Conservation (phyloP, 2,797 vertebrate genomes). For the Anguilla pacifica region DNA sequence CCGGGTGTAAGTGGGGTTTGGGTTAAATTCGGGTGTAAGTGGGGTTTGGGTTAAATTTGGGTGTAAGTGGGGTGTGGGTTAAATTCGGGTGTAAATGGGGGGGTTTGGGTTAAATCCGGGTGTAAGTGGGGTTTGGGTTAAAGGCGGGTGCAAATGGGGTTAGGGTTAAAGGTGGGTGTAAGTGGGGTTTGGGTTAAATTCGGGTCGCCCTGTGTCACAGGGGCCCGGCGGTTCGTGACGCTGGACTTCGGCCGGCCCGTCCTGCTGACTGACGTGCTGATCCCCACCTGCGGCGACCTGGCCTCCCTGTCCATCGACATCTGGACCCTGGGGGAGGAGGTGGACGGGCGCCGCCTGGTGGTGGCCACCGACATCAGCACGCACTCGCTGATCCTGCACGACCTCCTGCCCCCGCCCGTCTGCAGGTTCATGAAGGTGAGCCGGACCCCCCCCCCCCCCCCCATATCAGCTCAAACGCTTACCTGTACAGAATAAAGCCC, state of each 20-base stretch:
- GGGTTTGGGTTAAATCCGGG: not conserved
- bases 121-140: not conserved
- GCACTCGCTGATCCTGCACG: constrained; percentile 95
- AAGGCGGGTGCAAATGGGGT: too few species aligned
- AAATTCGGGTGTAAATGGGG: too few species aligned
- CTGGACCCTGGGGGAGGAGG: constrained; percentile 97
- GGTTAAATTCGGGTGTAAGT: too few species aligned
- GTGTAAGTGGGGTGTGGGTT: too few species aligned
- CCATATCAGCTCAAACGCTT: not conserved
- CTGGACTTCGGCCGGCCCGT: constrained; percentile 95
- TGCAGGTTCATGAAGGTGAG: constrained; percentile 99
- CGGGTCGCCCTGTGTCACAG: constrained; percentile 62
- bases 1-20: too few species aligned
- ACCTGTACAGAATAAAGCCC: too few species aligned
- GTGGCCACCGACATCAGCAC: constrained; percentile 98
- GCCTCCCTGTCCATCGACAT: constrained; percentile 98
- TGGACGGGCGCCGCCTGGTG: constrained; percentile 92
- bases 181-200: not conserved
- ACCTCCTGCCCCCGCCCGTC: constrained; percentile 93
- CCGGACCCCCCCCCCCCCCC: not conserved
- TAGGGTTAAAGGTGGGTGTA: too few species aligned
- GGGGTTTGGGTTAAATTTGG: too few species aligned
- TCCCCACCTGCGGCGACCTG: constrained; percentile 94
- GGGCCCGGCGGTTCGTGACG: constrained; percentile 95
- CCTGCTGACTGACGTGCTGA: constrained; percentile 91